Evolutionary conservation across 2,888 invertebrate species (phyloP).

Genomic region (Amphipoea oculea): DNA sequence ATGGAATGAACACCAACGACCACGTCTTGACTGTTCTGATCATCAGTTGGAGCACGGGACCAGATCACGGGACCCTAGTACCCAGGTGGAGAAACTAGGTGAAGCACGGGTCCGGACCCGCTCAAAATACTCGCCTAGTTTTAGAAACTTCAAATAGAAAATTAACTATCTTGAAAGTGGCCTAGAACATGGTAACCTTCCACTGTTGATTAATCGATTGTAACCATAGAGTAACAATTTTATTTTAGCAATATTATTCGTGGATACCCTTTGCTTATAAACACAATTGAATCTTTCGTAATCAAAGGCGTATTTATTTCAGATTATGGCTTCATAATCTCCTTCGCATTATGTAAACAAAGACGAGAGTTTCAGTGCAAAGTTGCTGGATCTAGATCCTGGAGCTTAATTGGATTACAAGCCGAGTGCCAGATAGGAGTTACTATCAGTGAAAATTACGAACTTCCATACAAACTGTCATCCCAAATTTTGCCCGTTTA

Average conservation of each 20-base stretch:
- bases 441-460: neutral
- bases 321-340: constrained; percentile 1
- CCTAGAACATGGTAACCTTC: neutral
- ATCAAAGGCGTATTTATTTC: constrained; percentile 18
- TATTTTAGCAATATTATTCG: constrained; percentile 4
- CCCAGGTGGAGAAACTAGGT: no score
- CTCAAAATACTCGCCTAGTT: neutral
- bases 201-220: neutral
- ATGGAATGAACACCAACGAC: neutral
- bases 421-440: neutral
- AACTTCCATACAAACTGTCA: neutral
- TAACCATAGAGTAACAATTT: neutral
- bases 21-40: no score
- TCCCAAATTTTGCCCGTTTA: neutral
- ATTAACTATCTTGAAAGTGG: neutral
- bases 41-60: no score
- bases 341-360: neutral
- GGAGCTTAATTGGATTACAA: constrained; percentile 7
- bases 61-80: no score
- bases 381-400: neutral
- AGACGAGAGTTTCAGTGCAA: neutral
- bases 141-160: neutral
- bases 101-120: no score
- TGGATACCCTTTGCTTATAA: neutral
- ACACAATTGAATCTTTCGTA: constrained; percentile 6